A percentile compares a stretch with the other conserved stretches of the same genome.
phyloP scores from a whole-genome alignment of 1,140 invertebrate species.

The Gryon sp. region DNA sequence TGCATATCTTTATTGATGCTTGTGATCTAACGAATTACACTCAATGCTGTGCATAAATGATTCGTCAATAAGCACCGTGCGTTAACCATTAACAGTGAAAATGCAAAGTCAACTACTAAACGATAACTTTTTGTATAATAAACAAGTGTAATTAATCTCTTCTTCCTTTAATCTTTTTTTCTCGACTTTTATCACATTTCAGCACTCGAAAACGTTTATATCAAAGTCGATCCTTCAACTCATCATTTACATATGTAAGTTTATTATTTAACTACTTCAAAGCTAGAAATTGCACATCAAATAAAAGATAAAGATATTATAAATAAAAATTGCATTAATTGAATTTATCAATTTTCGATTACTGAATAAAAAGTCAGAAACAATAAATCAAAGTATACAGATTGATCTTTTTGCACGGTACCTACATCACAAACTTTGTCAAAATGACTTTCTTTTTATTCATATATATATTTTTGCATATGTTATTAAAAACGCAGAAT shows the following conservation, averaged over 20 bases:
- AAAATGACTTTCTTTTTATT: constrained; percentile 6
- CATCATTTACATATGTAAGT: not conserved
- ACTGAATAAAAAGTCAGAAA: constrained; percentile 7
- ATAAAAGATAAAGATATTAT: not conserved
- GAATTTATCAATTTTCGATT: constrained; percentile 5
- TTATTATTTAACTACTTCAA: not conserved
- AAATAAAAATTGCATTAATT: not conserved
- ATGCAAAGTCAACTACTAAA: no score
- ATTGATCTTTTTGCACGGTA: constrained; percentile 16
- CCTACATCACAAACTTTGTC: constrained; percentile 24
- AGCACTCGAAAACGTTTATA: constrained; percentile 15
- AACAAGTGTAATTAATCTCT: no score
- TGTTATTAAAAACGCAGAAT: constrained; percentile 12
- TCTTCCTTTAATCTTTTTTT: no score
- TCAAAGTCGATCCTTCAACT: no score
- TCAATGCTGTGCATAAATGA: constrained; percentile 52
- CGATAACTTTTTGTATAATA: no score
- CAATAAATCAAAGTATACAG: constrained; percentile 1
- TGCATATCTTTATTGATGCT: constrained; percentile 55
- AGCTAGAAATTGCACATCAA: not conserved
- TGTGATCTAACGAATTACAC: constrained; percentile 54
- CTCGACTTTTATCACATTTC: not conserved
- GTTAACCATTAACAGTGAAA: constrained; percentile 25
- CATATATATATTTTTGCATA: constrained; percentile 3
- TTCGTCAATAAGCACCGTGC: constrained; percentile 55